These are phyloP conservation scores for Bradysia coprophila DNA, from an alignment of 1,140 invertebrate species.

Conservation along the genomic window DNA sequence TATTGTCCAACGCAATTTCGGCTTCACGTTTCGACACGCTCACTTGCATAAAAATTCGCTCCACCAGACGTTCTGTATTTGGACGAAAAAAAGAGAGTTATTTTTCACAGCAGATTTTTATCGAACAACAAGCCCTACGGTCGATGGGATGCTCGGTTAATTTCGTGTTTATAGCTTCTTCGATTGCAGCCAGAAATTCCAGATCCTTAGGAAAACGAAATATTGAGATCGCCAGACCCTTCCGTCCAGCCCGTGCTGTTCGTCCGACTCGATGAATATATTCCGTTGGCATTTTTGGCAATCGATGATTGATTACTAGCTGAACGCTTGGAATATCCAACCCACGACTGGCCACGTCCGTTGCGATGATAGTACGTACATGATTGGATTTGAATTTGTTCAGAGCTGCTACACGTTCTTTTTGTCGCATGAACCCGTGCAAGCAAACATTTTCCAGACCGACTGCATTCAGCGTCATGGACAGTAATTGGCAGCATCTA, in stretches of 20 bases:
- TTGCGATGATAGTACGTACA: constrained; percentile 79
- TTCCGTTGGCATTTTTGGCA: constrained; percentile 77
- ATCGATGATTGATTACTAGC: constrained; percentile 84
- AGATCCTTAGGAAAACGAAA: constrained; percentile 80
- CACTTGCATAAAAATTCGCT: constrained; percentile 70
- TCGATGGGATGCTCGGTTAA: constrained; percentile 69
- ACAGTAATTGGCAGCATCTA: constrained; percentile 66
- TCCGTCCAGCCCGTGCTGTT: constrained; percentile 80
- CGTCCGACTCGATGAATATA: constrained; percentile 92
- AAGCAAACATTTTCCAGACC: constrained; percentile 75
- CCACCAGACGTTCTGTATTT: constrained; percentile 19
- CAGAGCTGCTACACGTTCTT: constrained; percentile 56
- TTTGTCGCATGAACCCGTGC: constrained; percentile 71
- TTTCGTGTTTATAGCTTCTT: constrained; percentile 66
- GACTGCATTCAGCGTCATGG: constrained; percentile 68
- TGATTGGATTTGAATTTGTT: constrained; percentile 73
- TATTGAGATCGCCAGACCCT: constrained; percentile 73
- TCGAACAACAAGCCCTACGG: constrained; percentile 32
- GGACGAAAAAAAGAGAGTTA: background rate
- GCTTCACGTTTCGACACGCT: constrained; percentile 79
- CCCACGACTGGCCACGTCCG: constrained; percentile 90
- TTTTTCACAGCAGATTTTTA: background rate
- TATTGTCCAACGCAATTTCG: constrained; percentile 78
- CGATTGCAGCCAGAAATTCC: constrained; percentile 68
- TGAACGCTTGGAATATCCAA: constrained; percentile 77